Evolutionary conservation across 2,113 vertebrate genomes (phyloP), one percentile per base, ranked within the genome.

Genomic region (Amblyornis subalaris): DNA sequence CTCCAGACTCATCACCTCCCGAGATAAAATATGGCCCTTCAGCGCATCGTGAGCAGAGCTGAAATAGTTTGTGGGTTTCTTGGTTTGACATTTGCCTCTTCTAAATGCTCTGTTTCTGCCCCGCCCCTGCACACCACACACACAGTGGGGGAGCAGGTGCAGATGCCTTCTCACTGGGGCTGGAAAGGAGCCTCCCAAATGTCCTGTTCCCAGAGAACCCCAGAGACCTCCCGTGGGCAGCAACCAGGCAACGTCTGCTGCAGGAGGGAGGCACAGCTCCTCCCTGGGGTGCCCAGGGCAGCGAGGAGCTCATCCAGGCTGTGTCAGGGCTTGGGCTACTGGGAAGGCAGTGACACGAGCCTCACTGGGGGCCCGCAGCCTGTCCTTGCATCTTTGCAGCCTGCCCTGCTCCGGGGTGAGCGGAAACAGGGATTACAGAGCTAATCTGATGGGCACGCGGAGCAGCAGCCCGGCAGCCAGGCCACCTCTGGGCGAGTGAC

Each of bases 361-460:
- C 72, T 50, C 42, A 6, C 6, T 0, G 0, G n/a, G 54, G 54
- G 11, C 42, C 38, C 26, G 4, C 57, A 64, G 87, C 57, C 45
- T 7, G 36, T 80, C 82, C 82, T 71, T 65, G 58, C 78, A 47
- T 47, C 83, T 81, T 48, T 35, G 42, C 75, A 72, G 58, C 65
- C 50, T 29, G 44, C 36, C 17, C 64, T 31, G 85, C 88, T 38
- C 12, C 0, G 17, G 47, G 70, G 17, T 0, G 13, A 75, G 33
- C 12, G 2, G 77, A 65, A 81, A 48, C 0, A 0, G 70, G 82
- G 96, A 95, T 95, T 88, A 88, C 16, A 4, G 88, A 66, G 76
- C 71, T 86, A 18, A 93, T 71, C 94, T 86, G 82, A 58, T 29
- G 82, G 88, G 69, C 92, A 90, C 29, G 10, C 31, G 95, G 85